Base-by-base conservation (phyloP, 2,113 vertebrate genomes). In the Rutilus rutilus region DNA sequence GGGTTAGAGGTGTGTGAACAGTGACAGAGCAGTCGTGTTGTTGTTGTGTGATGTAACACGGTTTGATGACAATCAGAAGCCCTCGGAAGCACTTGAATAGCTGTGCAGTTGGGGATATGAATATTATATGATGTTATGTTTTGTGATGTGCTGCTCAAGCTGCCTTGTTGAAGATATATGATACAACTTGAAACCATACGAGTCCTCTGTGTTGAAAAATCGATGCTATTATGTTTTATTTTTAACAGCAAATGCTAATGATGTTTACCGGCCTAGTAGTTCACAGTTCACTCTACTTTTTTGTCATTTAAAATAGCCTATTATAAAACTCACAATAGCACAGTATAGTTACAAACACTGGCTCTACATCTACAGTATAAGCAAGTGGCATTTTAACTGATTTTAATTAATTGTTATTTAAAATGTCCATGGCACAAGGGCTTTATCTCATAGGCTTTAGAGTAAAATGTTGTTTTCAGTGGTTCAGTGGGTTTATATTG, bases 51-150 rank as follows among this genome's bases (percentile, higher is more conserved):
- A 73, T 83, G 81, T 36, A 57, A 50, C 45, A 57, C 30, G 8
- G 47, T 73, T 80, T 83, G 81, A 73, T 83, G 50, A 57, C 30
- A 83, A 73, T 73, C 81, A 73, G 45, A 83, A 73, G 65, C 11
- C 65, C 47, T 83, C 30, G 42, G 65, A 83, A 54, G 81, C 21
- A 36, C 45, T 71, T 54, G 45, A 71, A 67, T 69, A 82, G 62
- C 80, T 52, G 80, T 23, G 25, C 47, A 36, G 45, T 82, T 69
- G 45, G 59, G 47, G 12, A 15, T 54, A 52, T 71, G 64, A 82
- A 82, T 82, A 82, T 69, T 82, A 69, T 6, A 71, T 71, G 47
- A 39, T 82, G 10, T 71, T 30, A 82, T 69, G 64, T 50, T 82
- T 54, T 82, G 19, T 82, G 30, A 67, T 71, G 80, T 33, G 45